A percentile compares a stretch with the other conserved stretches of the same genome.
Evolutionary conservation across 2,888 invertebrate genomes (phyloP).

Genomic region (Acanthacorydalis orientalis): DNA sequence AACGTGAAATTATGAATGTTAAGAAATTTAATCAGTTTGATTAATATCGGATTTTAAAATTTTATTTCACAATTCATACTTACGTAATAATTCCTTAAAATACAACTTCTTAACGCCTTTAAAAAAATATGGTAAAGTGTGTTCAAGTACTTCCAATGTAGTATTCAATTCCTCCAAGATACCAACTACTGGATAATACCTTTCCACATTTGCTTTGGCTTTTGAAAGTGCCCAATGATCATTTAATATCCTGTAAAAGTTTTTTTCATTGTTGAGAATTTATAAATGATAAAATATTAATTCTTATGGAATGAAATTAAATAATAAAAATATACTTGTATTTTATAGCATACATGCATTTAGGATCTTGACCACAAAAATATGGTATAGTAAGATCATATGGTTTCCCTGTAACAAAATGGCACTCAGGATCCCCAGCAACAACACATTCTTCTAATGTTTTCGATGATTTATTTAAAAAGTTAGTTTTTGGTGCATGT

Average conservation of each 20-base stretch:
- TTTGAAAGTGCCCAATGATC: slow-evolving; percentile 33
- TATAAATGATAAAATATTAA: background rate
- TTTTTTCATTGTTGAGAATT: background rate
- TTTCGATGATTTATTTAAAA: slow-evolving; percentile 3
- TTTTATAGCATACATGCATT: slow-evolving; percentile 34
- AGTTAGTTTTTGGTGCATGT: slow-evolving; percentile 5
- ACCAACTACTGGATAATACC: slow-evolving; percentile 39
- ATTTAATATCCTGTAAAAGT: slow-evolving; percentile 27
- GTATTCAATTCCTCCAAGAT: slow-evolving; percentile 37
- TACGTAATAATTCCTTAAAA: slow-evolving; percentile 30
- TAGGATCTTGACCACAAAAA: slow-evolving; percentile 42
- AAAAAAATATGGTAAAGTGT: slow-evolving; percentile 36
- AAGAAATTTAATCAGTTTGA: background rate
- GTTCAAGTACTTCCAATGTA: slow-evolving; percentile 33
- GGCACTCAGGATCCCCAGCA: slow-evolving; percentile 25
- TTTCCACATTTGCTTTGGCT: slow-evolving; percentile 37
- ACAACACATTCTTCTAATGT: slow-evolving; percentile 19
- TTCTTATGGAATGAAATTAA: background rate
- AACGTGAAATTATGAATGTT: background rate
- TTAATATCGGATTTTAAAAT: background rate
- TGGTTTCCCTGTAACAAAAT: slow-evolving; percentile 19
- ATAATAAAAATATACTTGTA: background rate
- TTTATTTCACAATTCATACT: slow-evolving; percentile 14
- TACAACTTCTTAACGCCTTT: slow-evolving; percentile 33
- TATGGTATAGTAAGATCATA: slow-evolving; percentile 37